phyloP scores from a whole-genome alignment of 2,888 invertebrate genomes.

The Willowsia nigromaculata region DNA sequence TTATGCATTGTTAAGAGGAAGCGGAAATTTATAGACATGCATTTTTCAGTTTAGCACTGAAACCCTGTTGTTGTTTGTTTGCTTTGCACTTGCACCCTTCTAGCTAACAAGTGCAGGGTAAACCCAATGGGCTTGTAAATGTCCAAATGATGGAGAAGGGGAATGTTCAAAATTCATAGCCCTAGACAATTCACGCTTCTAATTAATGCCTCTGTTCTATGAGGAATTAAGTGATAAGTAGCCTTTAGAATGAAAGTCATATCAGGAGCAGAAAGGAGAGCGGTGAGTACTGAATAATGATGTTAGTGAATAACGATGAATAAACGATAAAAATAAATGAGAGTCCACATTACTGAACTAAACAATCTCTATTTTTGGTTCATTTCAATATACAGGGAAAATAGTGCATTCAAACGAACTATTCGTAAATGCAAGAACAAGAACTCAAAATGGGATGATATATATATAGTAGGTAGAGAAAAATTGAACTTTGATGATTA shows the following conservation, averaged over 20 bases:
- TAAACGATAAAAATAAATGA: not conserved
- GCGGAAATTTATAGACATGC: not conserved
- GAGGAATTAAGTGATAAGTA: conserved; percentile 68
- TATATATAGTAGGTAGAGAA: no score
- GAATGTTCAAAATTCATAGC: conserved; percentile 22
- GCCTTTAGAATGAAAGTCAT: not conserved
- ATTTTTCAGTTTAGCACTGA: not conserved
- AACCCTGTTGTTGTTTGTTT: conserved; percentile 3
- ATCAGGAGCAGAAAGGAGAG: not conserved
- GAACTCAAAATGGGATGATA: no score
- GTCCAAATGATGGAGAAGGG: conserved; percentile 61
- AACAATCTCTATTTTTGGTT: not conserved
- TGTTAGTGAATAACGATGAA: conserved; percentile 12
- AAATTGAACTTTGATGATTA: no score
- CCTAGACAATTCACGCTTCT: not conserved
- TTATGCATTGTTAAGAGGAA: not conserved
- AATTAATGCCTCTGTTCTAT: conserved; percentile 45
- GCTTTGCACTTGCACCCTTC: not conserved
- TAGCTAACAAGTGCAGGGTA: not conserved
- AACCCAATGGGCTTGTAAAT: conserved; percentile 47
- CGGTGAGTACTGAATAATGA: not conserved
- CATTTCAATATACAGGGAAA: not conserved
- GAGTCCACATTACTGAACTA: not conserved
- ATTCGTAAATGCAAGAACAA: no score
- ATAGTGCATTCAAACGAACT: no score